Percentiles rank a stretch among this genome's conserved stretches.
phyloP scores from a whole-genome alignment of 2,797 vertebrate species.

The Rhincodon typus region DNA sequence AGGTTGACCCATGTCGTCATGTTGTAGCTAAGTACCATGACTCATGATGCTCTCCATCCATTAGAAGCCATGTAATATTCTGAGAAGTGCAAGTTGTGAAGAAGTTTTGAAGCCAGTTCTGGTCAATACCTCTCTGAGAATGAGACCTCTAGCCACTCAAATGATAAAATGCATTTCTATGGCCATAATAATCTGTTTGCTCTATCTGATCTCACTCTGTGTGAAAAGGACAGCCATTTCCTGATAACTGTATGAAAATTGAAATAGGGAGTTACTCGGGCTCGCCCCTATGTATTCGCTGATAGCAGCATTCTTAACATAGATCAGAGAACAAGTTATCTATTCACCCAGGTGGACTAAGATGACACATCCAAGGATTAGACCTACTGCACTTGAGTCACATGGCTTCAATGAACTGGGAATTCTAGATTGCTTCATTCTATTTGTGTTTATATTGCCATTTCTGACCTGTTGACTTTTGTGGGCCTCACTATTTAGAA shows the following conservation, averaged over 20 bases:
- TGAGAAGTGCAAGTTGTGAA: not conserved
- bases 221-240: not conserved
- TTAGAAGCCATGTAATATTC: not conserved
- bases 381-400: not conserved
- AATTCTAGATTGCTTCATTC: not conserved
- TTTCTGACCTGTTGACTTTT: not conserved
- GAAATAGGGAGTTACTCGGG: not conserved
- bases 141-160: not conserved
- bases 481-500: not conserved
- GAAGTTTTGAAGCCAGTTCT: not conserved
- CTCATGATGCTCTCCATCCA: not conserved
- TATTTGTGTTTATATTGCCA: not conserved
- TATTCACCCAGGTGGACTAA: not conserved
- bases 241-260: not conserved
- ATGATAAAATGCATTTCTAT: not conserved
- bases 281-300: not conserved
- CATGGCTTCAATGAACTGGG: not conserved
- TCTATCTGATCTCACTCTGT: not conserved
- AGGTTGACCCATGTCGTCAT: not conserved
- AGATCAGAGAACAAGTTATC: not conserved
- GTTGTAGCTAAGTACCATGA: too few relatives aligned
- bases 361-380: not conserved
- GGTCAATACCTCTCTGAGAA: not conserved
- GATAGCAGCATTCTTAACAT: not conserved
- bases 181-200: not conserved